Percentiles rank a stretch among this genome's conserved stretches.
Conservation (phyloP, 37 sponge, comb jelly and placozoan species). For the Diacarnus erythraeanus region DNA sequence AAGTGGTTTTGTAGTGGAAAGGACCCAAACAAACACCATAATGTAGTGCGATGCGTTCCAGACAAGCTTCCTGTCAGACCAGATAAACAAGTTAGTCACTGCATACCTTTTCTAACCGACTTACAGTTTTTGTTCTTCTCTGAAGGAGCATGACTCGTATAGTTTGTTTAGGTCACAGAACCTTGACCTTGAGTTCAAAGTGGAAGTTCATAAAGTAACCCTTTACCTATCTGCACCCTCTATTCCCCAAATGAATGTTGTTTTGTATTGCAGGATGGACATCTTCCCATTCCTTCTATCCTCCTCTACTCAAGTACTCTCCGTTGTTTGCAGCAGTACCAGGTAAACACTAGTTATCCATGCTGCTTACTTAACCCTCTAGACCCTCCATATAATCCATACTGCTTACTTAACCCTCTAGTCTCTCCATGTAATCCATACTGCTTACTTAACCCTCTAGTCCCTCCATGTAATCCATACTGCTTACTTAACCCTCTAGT, state of each 20-base stretch:
- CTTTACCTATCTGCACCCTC: background rate
- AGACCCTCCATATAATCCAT: no score
- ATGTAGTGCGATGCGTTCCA: conserved; percentile 76
- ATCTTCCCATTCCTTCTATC: conserved; percentile 40
- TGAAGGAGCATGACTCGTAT: conserved; percentile 81
- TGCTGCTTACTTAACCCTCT: no score
- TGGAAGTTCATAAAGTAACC: conserved; percentile 29
- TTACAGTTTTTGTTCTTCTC: background rate
- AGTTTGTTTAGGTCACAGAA: conserved; percentile 73
- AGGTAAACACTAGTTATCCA: conserved; percentile 26
- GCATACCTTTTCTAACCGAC: background rate
- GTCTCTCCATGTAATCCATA: no score
- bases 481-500: no score
- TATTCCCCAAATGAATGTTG: background rate
- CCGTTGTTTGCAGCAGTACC: conserved; percentile 82
- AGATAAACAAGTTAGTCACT: conserved; percentile 38
- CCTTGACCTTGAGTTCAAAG: conserved; percentile 58
- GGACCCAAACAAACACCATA: conserved; percentile 66
- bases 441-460: no score
- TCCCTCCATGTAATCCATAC: no score
- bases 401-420: no score
- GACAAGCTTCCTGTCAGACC: conserved; percentile 63
- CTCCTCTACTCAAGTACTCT: conserved; percentile 88
- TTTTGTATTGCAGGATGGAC: conserved; percentile 15
- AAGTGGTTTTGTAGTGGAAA: conserved; percentile 55